phyloP scores from a whole-genome alignment of 2,113 vertebrate species.

The Hemiprocne comata region DNA sequence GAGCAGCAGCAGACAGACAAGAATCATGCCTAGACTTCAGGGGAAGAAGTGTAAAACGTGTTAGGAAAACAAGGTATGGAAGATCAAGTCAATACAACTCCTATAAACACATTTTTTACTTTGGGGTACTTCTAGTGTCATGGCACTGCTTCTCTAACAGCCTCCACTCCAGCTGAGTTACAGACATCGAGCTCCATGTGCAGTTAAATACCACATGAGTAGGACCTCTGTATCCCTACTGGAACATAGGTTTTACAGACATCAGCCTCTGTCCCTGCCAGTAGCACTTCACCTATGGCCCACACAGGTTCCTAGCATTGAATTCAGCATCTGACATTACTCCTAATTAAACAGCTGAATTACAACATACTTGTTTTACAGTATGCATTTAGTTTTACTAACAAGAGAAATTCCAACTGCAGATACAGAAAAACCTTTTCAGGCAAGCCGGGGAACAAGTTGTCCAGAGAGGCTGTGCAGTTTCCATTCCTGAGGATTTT shows the following conservation, averaged over 20 bases:
- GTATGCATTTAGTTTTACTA: background rate
- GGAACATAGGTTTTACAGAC: background rate
- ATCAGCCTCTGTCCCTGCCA: background rate
- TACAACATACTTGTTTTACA: background rate
- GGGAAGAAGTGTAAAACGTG: background rate
- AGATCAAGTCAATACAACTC: background rate
- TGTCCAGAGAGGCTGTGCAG: background rate
- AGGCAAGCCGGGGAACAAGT: background rate
- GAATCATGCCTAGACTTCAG: background rate
- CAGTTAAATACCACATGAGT: background rate
- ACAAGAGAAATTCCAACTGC: background rate
- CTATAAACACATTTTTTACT: background rate
- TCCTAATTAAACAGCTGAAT: background rate
- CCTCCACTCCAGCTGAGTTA: background rate
- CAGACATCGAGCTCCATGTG: background rate
- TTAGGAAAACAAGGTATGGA: background rate
- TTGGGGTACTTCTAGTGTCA: background rate
- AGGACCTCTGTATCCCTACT: background rate
- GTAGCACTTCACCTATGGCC: background rate
- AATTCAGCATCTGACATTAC: background rate
- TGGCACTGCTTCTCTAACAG: background rate
- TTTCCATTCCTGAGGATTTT: background rate
- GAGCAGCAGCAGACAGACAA: background rate
- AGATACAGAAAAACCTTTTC: background rate
- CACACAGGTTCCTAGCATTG: background rate